Base-by-base conservation (phyloP, 2,888 invertebrate genomes). In the Bellardia bayeri region DNA sequence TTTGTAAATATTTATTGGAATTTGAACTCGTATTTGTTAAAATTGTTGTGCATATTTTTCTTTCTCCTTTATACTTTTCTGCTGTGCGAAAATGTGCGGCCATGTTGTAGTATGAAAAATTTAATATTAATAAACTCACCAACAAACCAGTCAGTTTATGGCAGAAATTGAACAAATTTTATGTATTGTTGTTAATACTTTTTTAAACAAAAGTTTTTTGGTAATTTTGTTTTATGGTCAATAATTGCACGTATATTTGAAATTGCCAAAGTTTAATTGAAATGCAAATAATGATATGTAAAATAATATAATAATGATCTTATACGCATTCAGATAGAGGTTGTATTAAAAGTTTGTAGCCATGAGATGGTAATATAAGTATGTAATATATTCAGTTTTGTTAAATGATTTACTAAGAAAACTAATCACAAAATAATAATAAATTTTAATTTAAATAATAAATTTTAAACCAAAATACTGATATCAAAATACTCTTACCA, bases 1-100 rank as follows among this genome's bases (percentile, higher is more conserved):
- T 71, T 66, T 82, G 66, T 37, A 58, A 45, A 82, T 74, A 68
- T 45, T 74, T 82, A 64, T 30, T 58, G 40, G 42, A 56, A 54
- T 56, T 58, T 61, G 9, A 37, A 23, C 61, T 33, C 14, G 7
- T n/a, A 64, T 40, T n/a, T 64, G 2, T 64, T n/a, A n/a, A 51
- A 69, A 6, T 16, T n/a, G 40, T 54, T 58, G 3, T 11, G 3
- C 4, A 11, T 16, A 66, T 42, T 4, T 40, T 9, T n/a, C 16
- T 66, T 33, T 9, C 7, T 30, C 2, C n/a, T 30, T 1, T 9
- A 23, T 42, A 56, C 23, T 23, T 30, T 9, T 45, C 0, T 23
- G 9, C 9, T 30, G 11, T 71, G 54, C 30, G 5, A 13, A 16
- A 16, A 11, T 30, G 23, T 23, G 56, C 11, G 61, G 40, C 1